Evolutionary conservation across 2,113 vertebrate species (phyloP), one percentile per base, ranked within the genome.

Genomic region (Osmerus eperlanus): DNA sequence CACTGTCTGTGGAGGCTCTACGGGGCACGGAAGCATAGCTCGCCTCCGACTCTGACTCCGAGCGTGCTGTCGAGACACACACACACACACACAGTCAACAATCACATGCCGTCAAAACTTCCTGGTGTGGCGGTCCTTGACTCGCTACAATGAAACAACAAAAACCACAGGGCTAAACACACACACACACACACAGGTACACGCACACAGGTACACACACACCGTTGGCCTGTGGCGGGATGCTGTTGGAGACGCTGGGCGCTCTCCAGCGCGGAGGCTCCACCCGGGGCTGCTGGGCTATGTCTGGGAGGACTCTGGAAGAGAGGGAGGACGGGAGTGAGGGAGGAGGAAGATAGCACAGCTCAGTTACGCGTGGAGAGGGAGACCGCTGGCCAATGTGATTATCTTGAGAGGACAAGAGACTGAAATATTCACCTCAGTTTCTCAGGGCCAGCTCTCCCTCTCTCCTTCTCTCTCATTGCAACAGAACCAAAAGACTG

Each of bases 371-470:
- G 71, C 85, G 82, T 83, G 78, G 69, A 78, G 73, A 68, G 7
- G 80, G 82, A 75, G 7, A 18, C 73, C 36, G 11, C 78, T 80
- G 83, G 83, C 85, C 86, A 74, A 80, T 72, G 72, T 75, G 73
- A 81, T 83, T 70, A 84, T 79, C 54, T 81, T 86, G 76, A 81
- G 70, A 79, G 64, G 72, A 62, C 65, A 74, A 73, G 65, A 74
- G 79, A 84, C 80, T 85, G 65, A 85, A 41, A 91, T 89, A 89
- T 88, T 89, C 87, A 88, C 85, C 89, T 87, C 76, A 36, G 64
- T 25, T 47, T 81, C 64, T 83, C 56, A 76, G 81, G 67, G 70
- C 64, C 69, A 76, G 74, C 53, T 83, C 79, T 71, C 78, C 82
- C 81, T 72, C 83, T 84, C 51, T 79, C 81, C 3, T 12, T 55